A percentile compares a stretch with the other conserved stretches of the same genome.
Conservation (phyloP, 2,797 vertebrate genomes). For the Hapalemur alaotrensis region DNA sequence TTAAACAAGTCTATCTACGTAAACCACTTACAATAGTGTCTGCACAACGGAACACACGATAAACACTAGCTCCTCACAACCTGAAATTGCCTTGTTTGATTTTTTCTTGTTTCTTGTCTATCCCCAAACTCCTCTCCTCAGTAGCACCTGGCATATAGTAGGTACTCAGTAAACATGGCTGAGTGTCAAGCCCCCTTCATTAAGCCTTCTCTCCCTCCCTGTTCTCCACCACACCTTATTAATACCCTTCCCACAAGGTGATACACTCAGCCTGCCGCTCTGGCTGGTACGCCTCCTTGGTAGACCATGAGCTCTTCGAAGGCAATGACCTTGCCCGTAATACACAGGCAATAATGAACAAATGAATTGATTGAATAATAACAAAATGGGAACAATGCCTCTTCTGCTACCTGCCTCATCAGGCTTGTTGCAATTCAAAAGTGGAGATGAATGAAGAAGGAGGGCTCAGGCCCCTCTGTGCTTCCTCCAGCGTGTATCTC, state of each 20-base stretch:
- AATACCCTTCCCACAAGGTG: neutral
- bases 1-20: neutral
- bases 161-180: neutral
- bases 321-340: neutral
- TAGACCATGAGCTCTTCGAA: neutral
- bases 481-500: neutral
- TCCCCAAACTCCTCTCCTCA: neutral
- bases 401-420: neutral
- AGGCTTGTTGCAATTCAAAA: neutral
- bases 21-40: neutral
- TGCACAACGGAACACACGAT: neutral
- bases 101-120: neutral
- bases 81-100: neutral
- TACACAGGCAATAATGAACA: neutral
- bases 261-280: neutral
- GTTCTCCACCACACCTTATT: neutral
- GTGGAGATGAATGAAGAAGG: neutral
- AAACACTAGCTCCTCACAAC: neutral
- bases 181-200: neutral
- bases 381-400: neutral
- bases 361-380: neutral
- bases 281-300: neutral
- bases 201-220: neutral
- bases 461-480: neutral
- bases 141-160: neutral